Evolutionary conservation across 2,797 vertebrate genomes (phyloP), one percentile per base, ranked within the genome.

Genomic region (Dicrostonyx torquatus): DNA sequence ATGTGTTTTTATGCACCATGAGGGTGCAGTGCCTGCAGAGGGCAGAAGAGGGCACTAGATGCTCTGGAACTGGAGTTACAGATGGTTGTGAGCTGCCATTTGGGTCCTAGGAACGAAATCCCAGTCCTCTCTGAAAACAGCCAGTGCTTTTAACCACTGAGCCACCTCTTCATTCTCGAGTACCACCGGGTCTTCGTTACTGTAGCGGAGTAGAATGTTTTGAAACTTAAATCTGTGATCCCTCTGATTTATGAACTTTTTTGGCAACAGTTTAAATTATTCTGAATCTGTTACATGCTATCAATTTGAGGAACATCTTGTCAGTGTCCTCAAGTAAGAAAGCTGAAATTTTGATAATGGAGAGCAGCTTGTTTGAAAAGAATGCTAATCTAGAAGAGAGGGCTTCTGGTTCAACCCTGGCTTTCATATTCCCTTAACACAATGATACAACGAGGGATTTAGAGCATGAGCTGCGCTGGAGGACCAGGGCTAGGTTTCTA

Each of bases 281-380:
- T 95, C 43, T 50, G 55, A 82, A 78, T 60, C 24, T n/a, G 1
- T 64, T 94, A 18, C 2, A 79, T 31, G 70, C 72, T 11, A 34
- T 76, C 17, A 62, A 76, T 72, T 89, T 79, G n/a, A 37, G 68
- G 31, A 68, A 89, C 2, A 68, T 17, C 13, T 70, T 85, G 48
- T 73, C 31, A 86, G 50, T 90, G 89, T 95, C 78, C 68, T 18
- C 45, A 79, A 93, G 90, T 87, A 76, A n/a, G 13, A 29, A 79
- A 82, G 10, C 20, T n/a, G 62, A 20, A 24, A 72, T 37, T 70
- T 95, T 90, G 34, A 80, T 88, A 48, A 22, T 58, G 31, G 92
- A 89, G n/a, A 29, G 79, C 12, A 45, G 66, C 87, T 90, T 89
- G 12, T 72, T 88, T 79, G 11, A 14, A 90, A 91, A 55, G 17